Conservation (phyloP, 2,888 invertebrate genomes). For the Tiliacea citrago region DNA sequence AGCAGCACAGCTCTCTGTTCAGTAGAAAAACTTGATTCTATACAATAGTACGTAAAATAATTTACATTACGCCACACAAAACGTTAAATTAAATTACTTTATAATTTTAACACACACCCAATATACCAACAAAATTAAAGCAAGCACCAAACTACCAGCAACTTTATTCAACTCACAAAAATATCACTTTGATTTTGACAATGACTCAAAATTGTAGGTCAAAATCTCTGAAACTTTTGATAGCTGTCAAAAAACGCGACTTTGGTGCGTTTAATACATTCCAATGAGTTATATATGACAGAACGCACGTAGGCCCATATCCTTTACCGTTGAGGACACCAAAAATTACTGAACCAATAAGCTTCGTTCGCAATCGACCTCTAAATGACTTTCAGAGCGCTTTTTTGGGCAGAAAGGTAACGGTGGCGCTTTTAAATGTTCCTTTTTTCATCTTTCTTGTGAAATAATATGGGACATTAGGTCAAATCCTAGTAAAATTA, state of each 20-base stretch:
- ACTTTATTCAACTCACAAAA: not conserved
- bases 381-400: constrained; percentile 18
- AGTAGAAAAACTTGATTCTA: no score
- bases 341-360: not conserved
- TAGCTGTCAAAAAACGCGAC: constrained; percentile 5
- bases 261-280: not conserved
- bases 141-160: not conserved
- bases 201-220: not conserved
- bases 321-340: constrained; percentile 1
- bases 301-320: constrained; percentile 29
- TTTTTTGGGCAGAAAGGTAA: not conserved
- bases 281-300: constrained; percentile 6
- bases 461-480: not conserved
- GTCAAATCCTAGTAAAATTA: not conserved
- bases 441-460: not conserved
- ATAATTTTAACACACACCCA: no score
- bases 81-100: no score
- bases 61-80: no score
- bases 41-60: no score
- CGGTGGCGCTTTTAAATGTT: not conserved
- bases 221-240: constrained; percentile 1
- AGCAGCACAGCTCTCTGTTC: no score
- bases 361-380: not conserved
- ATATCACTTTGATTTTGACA: not conserved
- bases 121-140: no score